Conservation (phyloP, 2,888 invertebrate species). For the Cryptus armator region DNA sequence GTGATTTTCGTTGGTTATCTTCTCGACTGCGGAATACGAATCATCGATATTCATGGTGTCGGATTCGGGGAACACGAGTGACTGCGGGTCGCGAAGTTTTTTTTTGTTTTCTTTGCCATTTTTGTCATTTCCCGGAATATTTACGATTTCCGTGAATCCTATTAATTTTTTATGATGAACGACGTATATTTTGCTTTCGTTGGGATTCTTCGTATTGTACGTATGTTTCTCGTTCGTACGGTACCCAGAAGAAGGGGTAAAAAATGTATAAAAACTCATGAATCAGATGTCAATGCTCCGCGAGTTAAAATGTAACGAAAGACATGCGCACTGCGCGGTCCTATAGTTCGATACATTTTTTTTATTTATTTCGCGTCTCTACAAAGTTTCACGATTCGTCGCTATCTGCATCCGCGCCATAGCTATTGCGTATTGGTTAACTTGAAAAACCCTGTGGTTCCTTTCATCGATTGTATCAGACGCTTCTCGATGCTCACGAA, state of each 20-base stretch:
- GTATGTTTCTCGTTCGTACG: background rate
- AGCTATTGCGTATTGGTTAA: too few species aligned
- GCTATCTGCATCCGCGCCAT: background rate
- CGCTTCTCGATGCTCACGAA: too few species aligned
- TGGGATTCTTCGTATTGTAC: background rate
- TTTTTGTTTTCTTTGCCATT: background rate
- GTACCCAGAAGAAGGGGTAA: background rate
- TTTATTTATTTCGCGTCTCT: background rate
- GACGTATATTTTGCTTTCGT: background rate
- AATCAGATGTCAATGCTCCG: constrained; percentile 1
- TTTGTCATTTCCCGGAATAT: background rate
- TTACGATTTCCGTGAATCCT: background rate
- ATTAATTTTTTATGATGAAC: background rate
- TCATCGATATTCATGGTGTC: constrained; percentile 3
- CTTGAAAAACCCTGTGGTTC: too few species aligned
- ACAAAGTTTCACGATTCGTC: background rate
- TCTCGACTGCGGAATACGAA: background rate
- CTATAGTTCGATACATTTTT: background rate
- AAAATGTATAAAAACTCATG: background rate
- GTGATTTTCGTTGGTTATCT: constrained; percentile 23
- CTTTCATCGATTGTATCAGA: too few species aligned
- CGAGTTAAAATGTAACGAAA: background rate
- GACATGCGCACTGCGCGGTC: background rate
- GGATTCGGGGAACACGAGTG: background rate
- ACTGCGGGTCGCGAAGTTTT: background rate